Evolutionary conservation across 2,888 invertebrate species (phyloP).

Genomic region (Acronicta alni): DNA sequence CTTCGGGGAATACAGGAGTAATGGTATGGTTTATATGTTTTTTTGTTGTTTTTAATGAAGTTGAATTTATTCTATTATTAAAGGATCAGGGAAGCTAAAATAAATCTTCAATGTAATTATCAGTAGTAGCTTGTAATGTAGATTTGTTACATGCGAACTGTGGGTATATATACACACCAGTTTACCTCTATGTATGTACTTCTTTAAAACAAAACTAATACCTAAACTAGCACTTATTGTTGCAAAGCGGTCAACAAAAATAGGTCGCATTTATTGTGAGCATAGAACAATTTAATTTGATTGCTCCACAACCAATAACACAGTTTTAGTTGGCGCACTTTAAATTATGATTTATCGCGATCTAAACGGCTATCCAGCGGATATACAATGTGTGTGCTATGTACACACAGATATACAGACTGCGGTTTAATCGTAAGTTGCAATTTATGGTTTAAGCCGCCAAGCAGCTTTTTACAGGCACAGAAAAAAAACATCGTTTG

Average conservation of each 20-base stretch:
- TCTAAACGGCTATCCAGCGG: constrained; percentile 36
- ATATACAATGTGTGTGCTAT: constrained; percentile 17
- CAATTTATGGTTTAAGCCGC: no score
- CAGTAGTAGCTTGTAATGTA: no score
- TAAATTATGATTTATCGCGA: constrained; percentile 48
- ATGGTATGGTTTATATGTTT: no score
- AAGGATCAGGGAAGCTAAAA: no score
- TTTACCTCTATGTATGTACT: not conserved
- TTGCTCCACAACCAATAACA: constrained; percentile 31
- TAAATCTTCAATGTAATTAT: no score
- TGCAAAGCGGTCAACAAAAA: constrained; percentile 17
- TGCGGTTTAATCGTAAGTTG: not conserved
- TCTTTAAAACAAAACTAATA: constrained; percentile 22
- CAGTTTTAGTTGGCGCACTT: constrained; percentile 22
- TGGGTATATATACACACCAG: not conserved
- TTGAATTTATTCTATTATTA: no score
- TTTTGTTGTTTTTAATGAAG: no score
- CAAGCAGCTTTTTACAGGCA: no score
- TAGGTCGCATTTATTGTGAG: constrained; percentile 29
- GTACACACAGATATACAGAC: constrained; percentile 21
- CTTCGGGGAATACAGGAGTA: no score
- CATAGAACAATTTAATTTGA: constrained; percentile 27
- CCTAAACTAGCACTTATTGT: constrained; percentile 16
- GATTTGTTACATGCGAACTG: no score
- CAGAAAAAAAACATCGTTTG: no score